These are phyloP conservation scores for Phrynosoma blainvillii DNA, from an alignment of 2,113 vertebrate genomes.

Conservation along the genomic window DNA sequence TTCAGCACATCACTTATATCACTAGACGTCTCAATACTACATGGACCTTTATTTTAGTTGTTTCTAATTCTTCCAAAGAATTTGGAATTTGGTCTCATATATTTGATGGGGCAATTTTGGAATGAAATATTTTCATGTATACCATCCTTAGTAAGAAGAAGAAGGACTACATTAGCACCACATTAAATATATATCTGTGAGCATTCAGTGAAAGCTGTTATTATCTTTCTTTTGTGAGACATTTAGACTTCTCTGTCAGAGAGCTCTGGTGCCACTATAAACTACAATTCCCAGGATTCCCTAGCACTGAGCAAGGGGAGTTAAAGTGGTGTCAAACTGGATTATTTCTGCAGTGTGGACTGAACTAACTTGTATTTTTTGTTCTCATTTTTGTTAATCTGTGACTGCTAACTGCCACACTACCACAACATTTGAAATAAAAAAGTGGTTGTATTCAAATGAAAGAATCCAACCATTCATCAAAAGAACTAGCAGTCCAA, in stretches of 20 bases:
- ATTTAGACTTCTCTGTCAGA: no score
- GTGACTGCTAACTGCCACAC: not conserved
- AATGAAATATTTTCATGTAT: not conserved
- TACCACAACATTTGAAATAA: not conserved
- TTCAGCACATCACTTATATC: no score
- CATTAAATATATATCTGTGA: constrained; percentile 51
- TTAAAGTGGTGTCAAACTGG: no score
- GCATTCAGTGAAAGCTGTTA: constrained; percentile 47
- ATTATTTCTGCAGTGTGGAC: not conserved
- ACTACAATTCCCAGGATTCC: no score
- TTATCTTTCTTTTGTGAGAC: not conserved
- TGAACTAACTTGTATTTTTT: not conserved
- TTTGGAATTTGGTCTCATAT: not conserved
- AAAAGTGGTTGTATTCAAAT: constrained; percentile 60
- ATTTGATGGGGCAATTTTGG: not conserved
- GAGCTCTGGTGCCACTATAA: no score
- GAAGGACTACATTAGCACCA: constrained; percentile 31
- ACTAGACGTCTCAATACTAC: no score
- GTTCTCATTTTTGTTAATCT: not conserved
- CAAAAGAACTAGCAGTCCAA: constrained; percentile 54
- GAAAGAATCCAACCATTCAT: constrained; percentile 43
- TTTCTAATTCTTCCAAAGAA: not conserved
- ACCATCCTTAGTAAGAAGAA: not conserved
- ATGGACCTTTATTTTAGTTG: not conserved
- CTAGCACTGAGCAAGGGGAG: no score